These are phyloP conservation scores for Pollicipes pollicipes DNA, from an alignment of 1,140 invertebrate species.

Conservation along the genomic window DNA sequence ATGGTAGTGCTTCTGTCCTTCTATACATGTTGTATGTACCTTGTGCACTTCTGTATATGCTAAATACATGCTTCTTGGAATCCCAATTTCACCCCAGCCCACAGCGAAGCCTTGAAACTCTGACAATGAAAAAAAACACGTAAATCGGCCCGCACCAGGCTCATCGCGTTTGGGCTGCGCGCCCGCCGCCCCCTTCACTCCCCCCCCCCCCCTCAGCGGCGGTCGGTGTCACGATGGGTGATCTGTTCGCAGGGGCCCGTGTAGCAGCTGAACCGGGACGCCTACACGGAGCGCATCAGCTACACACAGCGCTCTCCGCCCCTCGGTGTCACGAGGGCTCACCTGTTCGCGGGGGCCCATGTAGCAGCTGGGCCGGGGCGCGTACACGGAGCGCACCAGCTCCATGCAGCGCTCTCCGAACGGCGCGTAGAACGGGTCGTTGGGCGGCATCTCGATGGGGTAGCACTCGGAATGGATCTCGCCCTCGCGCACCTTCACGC, in stretches of 20 bases:
- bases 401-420: constrained; percentile 57
- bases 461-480: constrained; percentile 59
- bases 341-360: constrained; percentile 63
- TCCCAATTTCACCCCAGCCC: too few relatives aligned
- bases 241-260: constrained; percentile 63
- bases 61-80: too few relatives aligned
- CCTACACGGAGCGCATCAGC: constrained; percentile 62
- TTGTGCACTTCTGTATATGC: too few relatives aligned
- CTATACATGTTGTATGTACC: too few relatives aligned
- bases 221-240: neutral
- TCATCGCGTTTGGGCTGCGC: too few relatives aligned
- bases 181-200: too few relatives aligned
- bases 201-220: too few relatives aligned
- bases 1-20: too few relatives aligned
- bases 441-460: constrained; percentile 43
- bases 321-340: neutral
- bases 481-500: neutral
- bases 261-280: constrained; percentile 51
- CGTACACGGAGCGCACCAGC: constrained; percentile 63
- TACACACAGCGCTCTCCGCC: constrained; percentile 57
- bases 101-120: too few relatives aligned
- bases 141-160: too few relatives aligned
- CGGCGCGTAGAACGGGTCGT: constrained; percentile 46
- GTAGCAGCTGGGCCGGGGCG: constrained; percentile 51
- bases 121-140: too few relatives aligned